phyloP scores from a whole-genome alignment of 1,140 invertebrate species.

The Dolichoris vasculosae region DNA sequence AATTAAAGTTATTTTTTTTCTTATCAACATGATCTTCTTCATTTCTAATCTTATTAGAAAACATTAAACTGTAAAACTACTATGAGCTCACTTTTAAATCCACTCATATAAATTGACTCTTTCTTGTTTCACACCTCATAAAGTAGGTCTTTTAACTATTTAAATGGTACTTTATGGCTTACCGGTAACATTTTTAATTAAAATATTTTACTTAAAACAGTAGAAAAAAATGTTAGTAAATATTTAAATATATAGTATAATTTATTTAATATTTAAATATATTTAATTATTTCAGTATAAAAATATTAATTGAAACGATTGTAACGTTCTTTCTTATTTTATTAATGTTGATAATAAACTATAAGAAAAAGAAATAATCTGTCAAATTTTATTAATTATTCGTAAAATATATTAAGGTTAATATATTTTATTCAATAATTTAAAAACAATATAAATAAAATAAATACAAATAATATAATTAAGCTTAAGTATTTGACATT shows the following conservation, averaged over 20 bases:
- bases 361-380: too few relatives aligned
- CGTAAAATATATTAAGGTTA: too few relatives aligned
- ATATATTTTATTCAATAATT: too few relatives aligned
- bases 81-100: constrained; percentile 48
- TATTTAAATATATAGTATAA: not conserved
- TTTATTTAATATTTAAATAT: not conserved
- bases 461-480: too few relatives aligned
- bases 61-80: constrained; percentile 44
- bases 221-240: not conserved
- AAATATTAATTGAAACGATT: too few relatives aligned
- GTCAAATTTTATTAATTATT: too few relatives aligned
- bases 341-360: too few relatives aligned
- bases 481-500: too few relatives aligned
- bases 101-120: constrained; percentile 49
- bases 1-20: constrained; percentile 26
- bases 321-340: too few relatives aligned
- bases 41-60: constrained; percentile 45
- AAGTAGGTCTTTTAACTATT: constrained; percentile 18
- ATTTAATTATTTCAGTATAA: too few relatives aligned
- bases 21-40: constrained; percentile 26
- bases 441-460: too few relatives aligned
- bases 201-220: not conserved
- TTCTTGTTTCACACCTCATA: constrained; percentile 41
- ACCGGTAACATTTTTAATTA: not conserved
- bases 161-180: constrained; percentile 28